Conservation (phyloP, 2,888 invertebrate genomes). For the Tinea trinotella region DNA sequence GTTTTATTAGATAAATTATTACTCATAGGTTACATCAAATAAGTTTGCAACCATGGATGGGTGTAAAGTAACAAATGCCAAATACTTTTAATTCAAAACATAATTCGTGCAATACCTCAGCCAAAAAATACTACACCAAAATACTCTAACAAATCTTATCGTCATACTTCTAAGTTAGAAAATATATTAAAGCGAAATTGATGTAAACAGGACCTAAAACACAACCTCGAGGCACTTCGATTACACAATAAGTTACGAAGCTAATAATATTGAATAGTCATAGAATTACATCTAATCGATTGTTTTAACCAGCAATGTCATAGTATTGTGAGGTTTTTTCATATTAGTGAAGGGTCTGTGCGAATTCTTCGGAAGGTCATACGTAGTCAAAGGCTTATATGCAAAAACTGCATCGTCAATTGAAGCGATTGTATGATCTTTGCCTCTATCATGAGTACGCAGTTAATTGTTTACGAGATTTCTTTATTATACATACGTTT, state of each 20-base stretch:
- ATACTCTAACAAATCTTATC: no score
- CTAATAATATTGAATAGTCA: slow-evolving; percentile 65
- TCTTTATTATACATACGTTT: no score
- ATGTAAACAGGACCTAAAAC: slow-evolving; percentile 31
- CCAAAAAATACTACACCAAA: no score
- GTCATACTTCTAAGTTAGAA: no score
- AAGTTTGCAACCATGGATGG: no score
- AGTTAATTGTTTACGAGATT: no score
- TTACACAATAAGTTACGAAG: slow-evolving; percentile 53
- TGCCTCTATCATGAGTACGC: no score
- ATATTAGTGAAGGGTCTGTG: slow-evolving; percentile 68
- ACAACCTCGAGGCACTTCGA: slow-evolving; percentile 43
- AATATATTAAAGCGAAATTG: not conserved
- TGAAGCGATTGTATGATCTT: slow-evolving; percentile 26
- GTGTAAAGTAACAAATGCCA: no score
- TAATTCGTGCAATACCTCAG: no score
- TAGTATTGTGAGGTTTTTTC: slow-evolving; percentile 64
- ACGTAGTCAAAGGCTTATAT: slow-evolving; percentile 53
- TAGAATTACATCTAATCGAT: slow-evolving; percentile 60
- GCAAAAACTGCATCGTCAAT: slow-evolving; percentile 22
- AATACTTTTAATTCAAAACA: no score
- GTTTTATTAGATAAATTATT: no score
- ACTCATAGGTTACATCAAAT: no score
- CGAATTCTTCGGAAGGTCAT: slow-evolving; percentile 56
- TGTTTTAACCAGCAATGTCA: slow-evolving; percentile 55